Conservation (phyloP, 2,113 vertebrate genomes). For the Nothoprocta perdicaria region DNA sequence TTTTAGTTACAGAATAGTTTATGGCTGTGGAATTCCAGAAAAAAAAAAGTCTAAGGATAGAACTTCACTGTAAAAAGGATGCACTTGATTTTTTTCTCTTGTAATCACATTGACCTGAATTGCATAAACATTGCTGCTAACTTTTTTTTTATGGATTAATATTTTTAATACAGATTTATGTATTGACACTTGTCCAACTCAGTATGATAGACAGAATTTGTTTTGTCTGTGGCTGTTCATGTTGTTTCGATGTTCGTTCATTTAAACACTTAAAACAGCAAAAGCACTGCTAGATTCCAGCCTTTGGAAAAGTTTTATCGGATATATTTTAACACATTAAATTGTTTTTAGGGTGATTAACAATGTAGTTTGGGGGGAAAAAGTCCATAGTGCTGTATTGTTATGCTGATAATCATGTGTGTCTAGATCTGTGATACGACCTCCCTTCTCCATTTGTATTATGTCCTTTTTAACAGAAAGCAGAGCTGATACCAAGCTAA, state of each 20-base stretch:
- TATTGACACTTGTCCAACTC: neutral
- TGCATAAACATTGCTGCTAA: neutral
- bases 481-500: conserved; percentile 88
- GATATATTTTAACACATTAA: neutral
- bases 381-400: conserved; percentile 55
- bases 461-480: conserved; percentile 85
- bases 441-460: conserved; percentile 84
- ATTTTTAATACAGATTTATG: neutral
- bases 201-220: neutral
- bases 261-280: neutral
- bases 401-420: conserved; percentile 72
- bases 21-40: neutral
- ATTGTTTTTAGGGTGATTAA: neutral
- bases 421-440: conserved; percentile 80
- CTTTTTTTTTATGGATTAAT: neutral
- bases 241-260: neutral
- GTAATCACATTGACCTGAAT: neutral
- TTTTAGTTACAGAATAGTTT: neutral
- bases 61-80: neutral
- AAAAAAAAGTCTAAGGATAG: neutral
- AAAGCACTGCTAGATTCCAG: neutral
- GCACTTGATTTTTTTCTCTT: neutral
- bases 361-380: neutral
- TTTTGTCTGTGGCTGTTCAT: neutral
- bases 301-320: neutral